Evolutionary conservation across 2,888 invertebrate species (phyloP).

Genomic region (Orchestes rusci): DNA sequence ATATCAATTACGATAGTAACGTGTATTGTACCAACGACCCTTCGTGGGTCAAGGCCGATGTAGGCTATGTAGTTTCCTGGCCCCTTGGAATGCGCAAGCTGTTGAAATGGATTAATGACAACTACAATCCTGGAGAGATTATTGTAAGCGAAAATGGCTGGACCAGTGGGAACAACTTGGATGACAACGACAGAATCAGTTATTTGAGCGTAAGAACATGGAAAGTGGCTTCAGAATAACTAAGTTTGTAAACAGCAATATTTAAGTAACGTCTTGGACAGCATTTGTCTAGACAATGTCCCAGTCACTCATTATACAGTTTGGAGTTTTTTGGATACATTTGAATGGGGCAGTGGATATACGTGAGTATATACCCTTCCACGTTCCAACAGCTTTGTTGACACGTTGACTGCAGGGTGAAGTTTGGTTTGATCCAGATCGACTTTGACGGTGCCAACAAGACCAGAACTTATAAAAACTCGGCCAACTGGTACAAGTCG

Average conservation of each 20-base stretch:
- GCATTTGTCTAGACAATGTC: slow-evolving; percentile 39
- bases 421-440: slow-evolving; percentile 27
- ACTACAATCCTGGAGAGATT: slow-evolving; percentile 52
- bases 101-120: slow-evolving; percentile 52
- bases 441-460: slow-evolving; percentile 14
- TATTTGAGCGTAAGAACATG: slow-evolving; percentile 43
- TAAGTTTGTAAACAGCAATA: slow-evolving; percentile 26
- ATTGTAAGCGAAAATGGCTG: slow-evolving; percentile 56
- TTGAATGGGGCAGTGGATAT: slow-evolving; percentile 53
- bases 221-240: not conserved
- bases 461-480: slow-evolving; percentile 15
- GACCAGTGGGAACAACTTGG: slow-evolving; percentile 46
- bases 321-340: slow-evolving; percentile 56
- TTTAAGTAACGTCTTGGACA: slow-evolving; percentile 26
- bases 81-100: slow-evolving; percentile 55
- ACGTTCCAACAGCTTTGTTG: not conserved
- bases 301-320: slow-evolving; percentile 50
- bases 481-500: slow-evolving; percentile 27
- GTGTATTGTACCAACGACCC: slow-evolving; percentile 15
- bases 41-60: slow-evolving; percentile 25
- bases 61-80: slow-evolving; percentile 47
- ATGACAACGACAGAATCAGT: slow-evolving; percentile 50
- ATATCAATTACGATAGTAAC: slow-evolving; percentile 10
- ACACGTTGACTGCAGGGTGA: slow-evolving; percentile 39
- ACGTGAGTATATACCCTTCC: slow-evolving; percentile 26